Evolutionary conservation across 2,797 vertebrate species (phyloP).

Genomic region (Moxostoma hubbsi): DNA sequence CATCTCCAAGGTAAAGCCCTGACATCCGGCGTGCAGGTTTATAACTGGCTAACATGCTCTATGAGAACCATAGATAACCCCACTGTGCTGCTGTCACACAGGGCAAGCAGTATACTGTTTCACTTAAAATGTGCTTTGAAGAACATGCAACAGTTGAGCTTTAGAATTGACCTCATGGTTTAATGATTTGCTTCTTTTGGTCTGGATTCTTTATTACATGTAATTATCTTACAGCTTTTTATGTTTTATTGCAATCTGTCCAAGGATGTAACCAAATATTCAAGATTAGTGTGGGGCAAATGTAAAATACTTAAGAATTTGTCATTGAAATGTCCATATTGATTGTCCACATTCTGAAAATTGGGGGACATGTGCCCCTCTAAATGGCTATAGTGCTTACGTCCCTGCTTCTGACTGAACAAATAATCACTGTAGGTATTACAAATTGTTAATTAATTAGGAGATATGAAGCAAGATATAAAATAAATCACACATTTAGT

Average conservation of each 20-base stretch:
- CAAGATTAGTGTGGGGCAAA: too few relatives aligned
- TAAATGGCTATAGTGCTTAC: too few relatives aligned
- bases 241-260: background rate
- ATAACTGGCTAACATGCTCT: slow-evolving; percentile 39
- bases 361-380: too few relatives aligned
- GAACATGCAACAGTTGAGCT: background rate
- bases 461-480: background rate
- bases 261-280: too few relatives aligned
- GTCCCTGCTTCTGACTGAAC: background rate
- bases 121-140: slow-evolving; percentile 18
- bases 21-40: slow-evolving; percentile 44
- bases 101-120: slow-evolving; percentile 10
- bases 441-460: background rate
- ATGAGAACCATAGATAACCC: slow-evolving; percentile 30
- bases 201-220: background rate
- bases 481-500: background rate
- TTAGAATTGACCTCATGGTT: background rate
- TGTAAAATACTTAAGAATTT: too few relatives aligned
- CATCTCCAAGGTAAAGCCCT: slow-evolving; percentile 56
- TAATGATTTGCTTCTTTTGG: background rate
- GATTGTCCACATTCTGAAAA: too few relatives aligned
- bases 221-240: background rate
- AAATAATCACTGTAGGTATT: background rate
- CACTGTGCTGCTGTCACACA: slow-evolving; percentile 23
- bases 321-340: too few relatives aligned